Conservation (phyloP, 1,140 invertebrate genomes). For the Carposina sasakii region DNA sequence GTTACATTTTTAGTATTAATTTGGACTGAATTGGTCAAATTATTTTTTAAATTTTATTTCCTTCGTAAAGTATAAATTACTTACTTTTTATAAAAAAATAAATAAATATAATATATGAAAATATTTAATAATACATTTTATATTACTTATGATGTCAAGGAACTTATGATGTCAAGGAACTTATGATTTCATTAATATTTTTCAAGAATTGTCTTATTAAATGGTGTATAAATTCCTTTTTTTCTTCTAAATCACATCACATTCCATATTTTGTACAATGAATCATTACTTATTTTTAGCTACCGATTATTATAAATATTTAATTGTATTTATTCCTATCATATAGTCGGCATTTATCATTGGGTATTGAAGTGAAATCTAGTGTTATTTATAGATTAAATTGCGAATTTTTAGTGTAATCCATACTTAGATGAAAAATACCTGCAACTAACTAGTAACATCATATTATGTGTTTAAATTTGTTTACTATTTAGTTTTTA, state of each 20-base stretch:
- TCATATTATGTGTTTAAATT: neutral
- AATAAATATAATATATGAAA: conserved; percentile 1
- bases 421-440: too few species aligned
- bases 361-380: conserved; percentile 27
- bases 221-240: conserved; percentile 11
- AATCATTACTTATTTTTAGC: conserved; percentile 16
- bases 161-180: conserved; percentile 19
- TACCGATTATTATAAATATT: neutral
- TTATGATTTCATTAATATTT: conserved; percentile 19
- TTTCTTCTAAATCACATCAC: conserved; percentile 45
- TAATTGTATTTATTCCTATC: conserved; percentile 2
- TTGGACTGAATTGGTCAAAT: too few species aligned
- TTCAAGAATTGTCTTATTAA: conserved; percentile 33
- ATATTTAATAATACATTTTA: conserved; percentile 5
- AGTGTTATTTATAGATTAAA: conserved; percentile 18
- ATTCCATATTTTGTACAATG: conserved; percentile 59
- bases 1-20: too few species aligned
- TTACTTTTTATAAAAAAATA: neutral
- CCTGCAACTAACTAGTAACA: too few species aligned
- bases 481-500: neutral
- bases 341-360: conserved; percentile 40
- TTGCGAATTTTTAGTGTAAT: neutral
- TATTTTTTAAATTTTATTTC: too few species aligned
- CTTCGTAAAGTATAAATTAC: too few species aligned
- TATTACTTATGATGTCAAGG: conserved; percentile 5